These are phyloP conservation scores for Lithodes maja DNA, from an alignment of 2,888 invertebrate genomes.

Conservation along the genomic window DNA sequence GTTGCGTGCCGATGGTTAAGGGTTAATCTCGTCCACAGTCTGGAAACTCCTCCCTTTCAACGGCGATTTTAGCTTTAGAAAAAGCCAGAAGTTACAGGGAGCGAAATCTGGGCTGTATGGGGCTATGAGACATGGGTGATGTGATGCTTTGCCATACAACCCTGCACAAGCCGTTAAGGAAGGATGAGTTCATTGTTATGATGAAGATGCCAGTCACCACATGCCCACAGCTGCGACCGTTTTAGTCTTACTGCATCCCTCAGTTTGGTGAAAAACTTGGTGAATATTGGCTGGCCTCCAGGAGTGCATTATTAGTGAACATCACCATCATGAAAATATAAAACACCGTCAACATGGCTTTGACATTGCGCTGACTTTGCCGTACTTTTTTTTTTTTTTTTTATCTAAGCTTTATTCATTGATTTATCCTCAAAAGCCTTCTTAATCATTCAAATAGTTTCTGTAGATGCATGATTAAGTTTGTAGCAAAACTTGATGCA, in stretches of 20 bases:
- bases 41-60: neutral
- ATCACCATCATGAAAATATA: constrained; percentile 60
- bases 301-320: constrained; percentile 23
- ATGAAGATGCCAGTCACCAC: neutral
- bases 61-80: neutral
- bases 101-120: neutral
- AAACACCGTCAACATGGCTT: constrained; percentile 66
- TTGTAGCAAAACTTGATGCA: constrained; percentile 22
- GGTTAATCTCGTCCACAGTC: neutral
- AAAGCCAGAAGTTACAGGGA: neutral
- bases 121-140: neutral
- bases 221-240: constrained; percentile 75
- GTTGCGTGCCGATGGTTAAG: too few relatives aligned
- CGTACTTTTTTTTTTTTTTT: constrained; percentile 71
- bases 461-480: neutral
- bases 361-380: constrained; percentile 70
- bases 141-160: neutral
- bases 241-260: constrained; percentile 77
- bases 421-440: constrained; percentile 7
- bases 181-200: neutral
- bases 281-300: constrained; percentile 11
- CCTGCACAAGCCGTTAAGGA: neutral
- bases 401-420: neutral
- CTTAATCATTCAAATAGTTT: constrained; percentile 13
- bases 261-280: neutral